Evolutionary conservation across 2,113 vertebrate genomes (phyloP), one percentile per base, ranked within the genome.

Genomic region (Motacilla tschutschensis): DNA sequence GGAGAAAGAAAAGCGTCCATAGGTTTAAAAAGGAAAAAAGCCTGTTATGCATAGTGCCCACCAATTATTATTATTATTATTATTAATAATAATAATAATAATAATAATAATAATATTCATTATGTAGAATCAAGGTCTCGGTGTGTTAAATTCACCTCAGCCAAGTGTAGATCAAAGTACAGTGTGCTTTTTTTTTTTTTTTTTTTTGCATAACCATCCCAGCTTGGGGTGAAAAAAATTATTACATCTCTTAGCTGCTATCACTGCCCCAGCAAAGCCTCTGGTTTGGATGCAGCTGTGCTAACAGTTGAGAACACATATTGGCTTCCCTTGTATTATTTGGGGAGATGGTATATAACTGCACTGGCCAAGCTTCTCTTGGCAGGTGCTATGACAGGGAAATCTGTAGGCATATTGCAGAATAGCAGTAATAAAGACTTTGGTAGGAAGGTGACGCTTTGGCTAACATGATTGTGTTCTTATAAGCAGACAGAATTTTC

Each of bases 321-420:
- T 83, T 91, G 88, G 54, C 74, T 83, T 81, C 60, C 48, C 48
- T 91, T 67, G 47, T 58, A 3, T 83, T 83, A 78, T 88, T 64
- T 81, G 38, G 41, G 79, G 63, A 92, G 66, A 38, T 48, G 36
- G 62, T 67, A 19, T 81, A 16, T 64, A 65, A 60, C 28, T 81
- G 26, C 54, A 50, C 46, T 36, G 58, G 86, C 88, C 86, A 88
- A 83, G 63, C 43, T 78, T 29, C 70, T 81, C 35, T 85, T 95
- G 92, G 92, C 92, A 94, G 69, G 41, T 86, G 74, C 63, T 75
- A 36, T 78, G 62, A 35, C 85, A 80, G 65, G 48, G 50, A 92
- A 90, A 83, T 83, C 48, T 91, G 88, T 85, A 70, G 60, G 44
- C 72, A 50, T 88, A 71, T 72, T 94, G 80, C 62, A 72, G 83